Base-by-base conservation (phyloP, 2,797 vertebrate genomes). In the Schizopygopsis pylzovi region DNA sequence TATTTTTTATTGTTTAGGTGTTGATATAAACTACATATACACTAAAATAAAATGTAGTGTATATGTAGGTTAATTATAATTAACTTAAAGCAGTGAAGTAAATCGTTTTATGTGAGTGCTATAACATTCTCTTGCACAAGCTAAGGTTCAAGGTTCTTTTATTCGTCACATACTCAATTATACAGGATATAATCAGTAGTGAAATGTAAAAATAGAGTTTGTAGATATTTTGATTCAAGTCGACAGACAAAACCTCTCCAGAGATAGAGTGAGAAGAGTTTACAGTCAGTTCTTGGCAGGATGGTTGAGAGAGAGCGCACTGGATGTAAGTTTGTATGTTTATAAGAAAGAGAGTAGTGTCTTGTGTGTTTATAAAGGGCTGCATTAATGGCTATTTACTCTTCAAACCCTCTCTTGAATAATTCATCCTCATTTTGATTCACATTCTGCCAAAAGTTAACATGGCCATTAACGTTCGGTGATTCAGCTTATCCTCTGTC, bases 291-390 rank as follows among this genome's bases (percentile, higher is more conserved):
- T 25, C 20, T 67, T 33, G 28, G 6, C 6, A 67, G 9, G 28
- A 67, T 0, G 33, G 13, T 67, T 18, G 65, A 13, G 65, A 13
- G 65, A 67, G 65, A 63, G 25, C 4, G 10, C 2, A 47, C 22
- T 72, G 41, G 13, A 15, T 67, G 15, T 7, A 7, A 8, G 22
- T 61, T 25, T 13, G 70, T 47, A 41, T 12, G 18, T 72, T 45
- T n/a, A 72, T 77, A 54, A 77, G 33, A 13, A 76, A 77, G 49
- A n/a, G 56, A 9, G 37, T 20, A 37, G 77, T 61, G 22, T 78
- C 37, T 18, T 18, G 5, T 79, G 61, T n/a, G 8, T 76, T 52
- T 52, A 6, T 52, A 52, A 52, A 52, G 33, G 72, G 15, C 15
- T 76, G 15, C 25, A 39, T 41, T 61, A 79, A 41, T 61, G 37